phyloP scores from a whole-genome alignment of 1,140 invertebrate species.

The Heliothis subflexa region DNA sequence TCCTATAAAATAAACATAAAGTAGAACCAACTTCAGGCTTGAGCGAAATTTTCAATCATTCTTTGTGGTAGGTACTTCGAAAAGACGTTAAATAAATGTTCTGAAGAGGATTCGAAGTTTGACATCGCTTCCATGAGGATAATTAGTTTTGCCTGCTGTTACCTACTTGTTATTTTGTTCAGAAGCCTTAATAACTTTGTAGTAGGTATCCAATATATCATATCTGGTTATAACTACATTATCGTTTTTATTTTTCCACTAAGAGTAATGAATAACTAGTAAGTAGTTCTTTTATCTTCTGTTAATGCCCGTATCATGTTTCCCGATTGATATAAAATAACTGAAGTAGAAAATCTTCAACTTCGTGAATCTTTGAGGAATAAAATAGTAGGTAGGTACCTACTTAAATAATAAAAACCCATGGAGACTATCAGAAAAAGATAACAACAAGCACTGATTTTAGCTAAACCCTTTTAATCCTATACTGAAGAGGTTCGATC shows the following conservation, averaged over 20 bases:
- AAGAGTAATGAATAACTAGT: too few relatives aligned
- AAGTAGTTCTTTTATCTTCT: too few relatives aligned
- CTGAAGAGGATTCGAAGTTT: background rate
- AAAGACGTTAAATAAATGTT: constrained; percentile 7
- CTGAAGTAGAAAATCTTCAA: background rate
- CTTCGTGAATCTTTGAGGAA: background rate
- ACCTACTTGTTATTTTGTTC: constrained; percentile 26
- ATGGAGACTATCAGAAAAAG: background rate
- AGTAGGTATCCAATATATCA: constrained; percentile 12
- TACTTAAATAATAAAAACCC: too few relatives aligned
- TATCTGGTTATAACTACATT: background rate
- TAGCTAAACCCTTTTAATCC: background rate
- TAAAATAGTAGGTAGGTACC: too few relatives aligned
- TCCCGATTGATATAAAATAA: background rate
- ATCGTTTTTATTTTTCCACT: too few relatives aligned
- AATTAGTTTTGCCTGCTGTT: constrained; percentile 22
- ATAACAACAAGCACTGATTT: background rate
- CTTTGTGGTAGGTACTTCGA: background rate
- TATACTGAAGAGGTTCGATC: background rate
- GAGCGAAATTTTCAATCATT: constrained; percentile 37
- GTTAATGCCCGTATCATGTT: too few relatives aligned
- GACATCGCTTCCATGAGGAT: constrained; percentile 4
- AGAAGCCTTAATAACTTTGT: constrained; percentile 10
- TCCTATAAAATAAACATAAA: constrained; percentile 38
- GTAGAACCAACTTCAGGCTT: constrained; percentile 8